Base-by-base conservation (phyloP, 2,797 vertebrate species). In the Aldrovandia affinis region DNA sequence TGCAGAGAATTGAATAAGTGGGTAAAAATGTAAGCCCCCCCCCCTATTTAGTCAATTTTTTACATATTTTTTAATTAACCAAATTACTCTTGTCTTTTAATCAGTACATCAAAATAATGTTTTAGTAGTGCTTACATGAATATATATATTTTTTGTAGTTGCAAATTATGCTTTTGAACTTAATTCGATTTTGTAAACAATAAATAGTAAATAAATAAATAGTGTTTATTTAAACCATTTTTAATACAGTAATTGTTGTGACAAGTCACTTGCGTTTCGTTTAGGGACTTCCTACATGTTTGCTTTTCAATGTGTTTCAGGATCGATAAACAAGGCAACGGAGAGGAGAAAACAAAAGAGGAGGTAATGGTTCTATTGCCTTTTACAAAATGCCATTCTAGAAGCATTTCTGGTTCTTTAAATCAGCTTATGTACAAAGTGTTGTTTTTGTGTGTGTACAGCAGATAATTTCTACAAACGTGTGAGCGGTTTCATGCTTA, bases 301-400 rank as follows among this genome's bases (percentile, higher is more conserved):
- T 52, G 75, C 65, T 33, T 87, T 86, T 36, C 81, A 87, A 81
- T 88, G 20, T 80, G 80, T 73, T 78, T 50, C 89, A 97, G 96
- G 92, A 85, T 92, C 90, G 95, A 96, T 88, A 89, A 91, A 81
- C 96, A 96, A 92, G 93, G 94, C 89, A 95, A 88, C 84, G 95
- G 94, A 87, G 95, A 96, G 82, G 96, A 96, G 81, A 95, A 95
- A 87, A 93, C 95, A 86, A 97, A 95, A 90, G 96, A 97, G 85
- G 96, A 97, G 93, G 96, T 94, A 93, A 1, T 55, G 30, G 84
- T 81, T 36, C 15, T 6, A n/a, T 75, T 39, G 83, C 68, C 47
- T 75, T 15, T 20, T 12, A 2, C 42, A 61, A 6, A 30, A 39
- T 18, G 30, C 63, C 68, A 73, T 73, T 20, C 39, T 42, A 20